Base-by-base conservation (phyloP, 2,888 invertebrate genomes). In the Acleris literana region DNA sequence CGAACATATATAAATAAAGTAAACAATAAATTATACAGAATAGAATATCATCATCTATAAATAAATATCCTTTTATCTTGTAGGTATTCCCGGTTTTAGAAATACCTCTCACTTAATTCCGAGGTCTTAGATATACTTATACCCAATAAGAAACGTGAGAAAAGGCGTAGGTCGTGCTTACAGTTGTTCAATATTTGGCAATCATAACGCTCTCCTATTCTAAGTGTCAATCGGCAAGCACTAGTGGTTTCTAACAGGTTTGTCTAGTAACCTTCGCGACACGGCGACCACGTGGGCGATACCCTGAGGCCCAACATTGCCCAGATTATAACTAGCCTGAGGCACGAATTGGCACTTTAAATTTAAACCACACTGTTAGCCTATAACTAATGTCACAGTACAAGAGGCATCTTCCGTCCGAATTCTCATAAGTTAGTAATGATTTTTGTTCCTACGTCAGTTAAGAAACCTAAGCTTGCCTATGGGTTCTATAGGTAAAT, bases 261-360 rank as follows among this genome's bases (percentile, higher is more conserved):
- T 69, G 67, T 73, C 72, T 71, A 72, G 74, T 76, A 74, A 70
- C 72, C 71, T 72, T 70, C 75, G 77, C 78, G 75, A 70, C 62
- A 51, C 58, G 56, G 44, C 56, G 56, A 17, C 74, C 79, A 78
- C 81, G 81, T 83, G 81, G 83, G 83, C 75, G 78, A 72, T 62
- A 60, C 68, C 76, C 75, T 74, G 65, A 73, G 70, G 67, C 63
- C 62, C 60, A 68, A 56, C 65, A 70, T 52, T 62, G 53, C 25
- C 46, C 52, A 52, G 52, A 53, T 61, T 29, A 29, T 56, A 39
- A 57, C 51, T 52, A 57, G 56, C 33, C 44, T 17, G 49, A 64
- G n/a, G 49, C 25, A 59, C 64, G 48, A 46, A 44, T 44, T 16
- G 46, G 13, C 5, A n/a, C 29, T 20, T 17, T 29, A 29, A 29